A percentile compares a stretch with the other conserved stretches of the same genome.
phyloP scores from a whole-genome alignment of 2,888 invertebrate species.

The Pseudococcus longispinus region DNA sequence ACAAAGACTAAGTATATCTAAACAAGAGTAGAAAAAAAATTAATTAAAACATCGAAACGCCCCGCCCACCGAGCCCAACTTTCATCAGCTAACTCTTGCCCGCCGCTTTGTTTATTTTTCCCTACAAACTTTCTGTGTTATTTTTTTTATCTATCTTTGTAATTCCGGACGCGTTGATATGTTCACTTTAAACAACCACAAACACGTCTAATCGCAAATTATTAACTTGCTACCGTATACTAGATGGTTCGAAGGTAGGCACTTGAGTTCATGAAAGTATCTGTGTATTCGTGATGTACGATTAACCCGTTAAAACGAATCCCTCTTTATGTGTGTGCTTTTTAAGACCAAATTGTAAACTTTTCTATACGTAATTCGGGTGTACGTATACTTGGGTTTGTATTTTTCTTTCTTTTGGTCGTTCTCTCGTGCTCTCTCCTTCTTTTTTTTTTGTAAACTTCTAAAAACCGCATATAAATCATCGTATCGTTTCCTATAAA shows the following conservation, averaged over 20 bases:
- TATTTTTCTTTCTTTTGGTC: not conserved
- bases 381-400: not conserved
- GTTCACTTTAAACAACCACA: not conserved
- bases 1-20: not conserved
- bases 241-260: not conserved
- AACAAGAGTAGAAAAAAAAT: not conserved
- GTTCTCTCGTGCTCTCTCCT: not conserved
- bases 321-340: not conserved
- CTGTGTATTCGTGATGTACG: not conserved
- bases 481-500: conserved; percentile 8
- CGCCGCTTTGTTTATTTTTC: not conserved
- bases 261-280: not conserved
- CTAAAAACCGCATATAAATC: not conserved
- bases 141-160: not conserved
- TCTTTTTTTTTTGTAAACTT: not conserved
- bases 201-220: not conserved
- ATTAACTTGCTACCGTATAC: not conserved
- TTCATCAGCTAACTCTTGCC: not conserved
- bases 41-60: conserved; percentile 20
- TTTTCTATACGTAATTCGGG: not conserved
- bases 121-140: not conserved
- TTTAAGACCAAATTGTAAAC: conserved; percentile 3
- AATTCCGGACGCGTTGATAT: conserved; percentile 10
- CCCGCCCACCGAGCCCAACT: not conserved
- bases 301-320: not conserved